Evolutionary conservation across 2,113 vertebrate species (phyloP), one percentile per base, ranked within the genome.

Genomic region (Melanerpes aurifrons): DNA sequence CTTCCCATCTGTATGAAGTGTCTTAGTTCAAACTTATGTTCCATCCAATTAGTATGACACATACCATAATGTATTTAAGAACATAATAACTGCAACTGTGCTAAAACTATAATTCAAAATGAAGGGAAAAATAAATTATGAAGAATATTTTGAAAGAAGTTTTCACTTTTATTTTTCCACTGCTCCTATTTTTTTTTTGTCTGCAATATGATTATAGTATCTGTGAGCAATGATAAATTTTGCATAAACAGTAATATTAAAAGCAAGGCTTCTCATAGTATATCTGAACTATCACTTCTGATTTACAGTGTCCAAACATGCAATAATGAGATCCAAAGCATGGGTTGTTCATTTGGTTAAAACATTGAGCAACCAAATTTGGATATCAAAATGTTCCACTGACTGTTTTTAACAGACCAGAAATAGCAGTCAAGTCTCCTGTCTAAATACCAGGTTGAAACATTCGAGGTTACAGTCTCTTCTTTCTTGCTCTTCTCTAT

Each of bases 301-400:
- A 87, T 92, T 90, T 92, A 87, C 79, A 79, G 31, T 83, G 47
- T 92, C 68, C 82, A 93, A 86, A 71, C 68, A 16, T 45, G 31
- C 69, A 89, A 45, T 83, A 95, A 91, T 64, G 72, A 54, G n/a
- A 75, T 95, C 58, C 69, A 94, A 94, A 93, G 50, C 26, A 61
- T 62, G 81, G 13, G 1, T 68, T 45, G 15, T 86, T 93, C 31
- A n/a, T 94, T 91, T 94, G 54, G 28, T 48, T 90, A 74, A 94
- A 61, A 0, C 73, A 45, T n/a, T 62, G 62, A 91, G 58, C 83
- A 86, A 91, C 69, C 82, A 75, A 92, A 89, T 93, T 80, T 86
- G 45, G 79, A 25, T 83, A 81, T 87, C 58, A 85, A 57, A 86
- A 92, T 66, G 31, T 91, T 92, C 76, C 57, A 29, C 76, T 90